Conservation (phyloP, 2,888 invertebrate genomes). For the Leptopilina drosophilae region DNA sequence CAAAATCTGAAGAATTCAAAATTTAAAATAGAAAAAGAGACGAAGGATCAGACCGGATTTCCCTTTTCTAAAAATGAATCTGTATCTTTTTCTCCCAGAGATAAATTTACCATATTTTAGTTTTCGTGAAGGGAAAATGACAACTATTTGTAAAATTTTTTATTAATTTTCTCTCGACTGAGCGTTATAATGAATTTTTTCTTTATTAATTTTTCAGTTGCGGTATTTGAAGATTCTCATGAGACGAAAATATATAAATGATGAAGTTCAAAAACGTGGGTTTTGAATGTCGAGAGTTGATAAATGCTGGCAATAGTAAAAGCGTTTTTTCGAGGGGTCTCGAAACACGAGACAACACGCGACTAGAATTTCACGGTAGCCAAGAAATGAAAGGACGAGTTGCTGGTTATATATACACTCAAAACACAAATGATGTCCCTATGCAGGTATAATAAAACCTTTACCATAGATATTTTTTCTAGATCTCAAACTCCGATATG, state of each 20-base stretch:
- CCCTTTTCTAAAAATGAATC: neutral
- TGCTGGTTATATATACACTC: slow-evolving; percentile 5
- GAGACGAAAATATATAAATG: neutral
- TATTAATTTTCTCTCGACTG: neutral
- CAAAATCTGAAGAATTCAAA: neutral
- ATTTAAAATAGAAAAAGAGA: neutral
- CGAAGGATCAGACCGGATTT: neutral
- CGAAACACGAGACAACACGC: slow-evolving; percentile 52
- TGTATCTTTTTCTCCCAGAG: neutral
- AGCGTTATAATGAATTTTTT: neutral
- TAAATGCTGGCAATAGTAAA: slow-evolving; percentile 30
- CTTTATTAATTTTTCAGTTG: slow-evolving; percentile 9
- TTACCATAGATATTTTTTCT: slow-evolving; percentile 13
- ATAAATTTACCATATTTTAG: too few relatives aligned
- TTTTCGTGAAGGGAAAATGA: too few relatives aligned
- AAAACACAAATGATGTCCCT: slow-evolving; percentile 23
- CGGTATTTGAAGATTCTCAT: neutral
- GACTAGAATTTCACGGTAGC: slow-evolving; percentile 54
- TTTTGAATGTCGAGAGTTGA: slow-evolving; percentile 4
- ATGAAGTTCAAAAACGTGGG: neutral
- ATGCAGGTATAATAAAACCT: slow-evolving; percentile 25
- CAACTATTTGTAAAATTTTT: neutral
- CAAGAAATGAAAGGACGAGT: slow-evolving; percentile 44
- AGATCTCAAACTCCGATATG: slow-evolving; percentile 19
- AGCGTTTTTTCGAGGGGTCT: slow-evolving; percentile 42